A percentile compares a stretch with the other conserved stretches of the same genome.
Conservation (phyloP, 1,140 invertebrate genomes). For the Aphelinus atriplicis region DNA sequence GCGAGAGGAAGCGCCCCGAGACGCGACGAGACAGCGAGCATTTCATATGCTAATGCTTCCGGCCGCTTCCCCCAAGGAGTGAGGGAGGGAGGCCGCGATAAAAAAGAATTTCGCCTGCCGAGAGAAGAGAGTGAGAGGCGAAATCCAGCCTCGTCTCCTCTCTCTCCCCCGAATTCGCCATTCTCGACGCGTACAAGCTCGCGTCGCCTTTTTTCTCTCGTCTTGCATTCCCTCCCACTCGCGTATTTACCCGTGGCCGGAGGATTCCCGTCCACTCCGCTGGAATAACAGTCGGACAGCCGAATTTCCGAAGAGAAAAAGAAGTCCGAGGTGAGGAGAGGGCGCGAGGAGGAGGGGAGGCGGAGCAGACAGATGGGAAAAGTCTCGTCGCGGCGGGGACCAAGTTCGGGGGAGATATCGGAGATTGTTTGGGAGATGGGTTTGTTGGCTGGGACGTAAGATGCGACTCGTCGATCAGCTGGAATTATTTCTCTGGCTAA, state of each 20-base stretch:
- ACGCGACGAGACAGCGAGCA: neutral
- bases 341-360: no score
- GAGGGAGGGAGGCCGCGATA: neutral
- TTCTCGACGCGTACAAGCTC: neutral
- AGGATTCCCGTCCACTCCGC: constrained; percentile 20
- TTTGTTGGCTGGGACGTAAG: no score
- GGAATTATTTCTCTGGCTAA: no score
- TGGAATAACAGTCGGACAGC: constrained; percentile 23
- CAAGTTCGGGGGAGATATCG: no score
- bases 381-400: no score
- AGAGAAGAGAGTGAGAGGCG: neutral
- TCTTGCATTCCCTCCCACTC: neutral
- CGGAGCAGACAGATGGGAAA: no score
- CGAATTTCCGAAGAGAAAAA: neutral
- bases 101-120: neutral
- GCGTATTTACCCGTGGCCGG: neutral
- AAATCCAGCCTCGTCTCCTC: neutral
- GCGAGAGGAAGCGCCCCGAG: neutral
- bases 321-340: neutral
- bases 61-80: neutral
- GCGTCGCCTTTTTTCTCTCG: neutral
- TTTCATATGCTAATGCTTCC: constrained; percentile 36
- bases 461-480: no score
- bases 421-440: no score
- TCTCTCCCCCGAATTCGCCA: neutral